Conservation (phyloP, 2,888 invertebrate species). For the Eupithecia inturbata region DNA sequence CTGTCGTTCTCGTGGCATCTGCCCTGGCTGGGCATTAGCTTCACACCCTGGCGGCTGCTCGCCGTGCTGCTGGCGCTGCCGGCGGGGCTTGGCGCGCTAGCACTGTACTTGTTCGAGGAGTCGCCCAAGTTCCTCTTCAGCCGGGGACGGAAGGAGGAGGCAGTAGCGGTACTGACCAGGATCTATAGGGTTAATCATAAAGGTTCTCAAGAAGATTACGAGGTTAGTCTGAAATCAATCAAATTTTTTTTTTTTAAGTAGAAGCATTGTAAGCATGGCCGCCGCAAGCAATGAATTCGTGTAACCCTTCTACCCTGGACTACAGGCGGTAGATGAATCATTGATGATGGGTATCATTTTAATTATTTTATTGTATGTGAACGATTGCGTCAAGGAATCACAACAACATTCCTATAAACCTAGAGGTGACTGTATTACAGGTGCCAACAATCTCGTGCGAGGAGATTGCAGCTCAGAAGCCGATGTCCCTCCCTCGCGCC, state of each 20-base stretch:
- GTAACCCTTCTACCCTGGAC: too few relatives aligned
- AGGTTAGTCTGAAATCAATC: constrained; percentile 49
- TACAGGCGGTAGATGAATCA: too few relatives aligned
- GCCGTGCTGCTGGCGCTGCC: constrained; percentile 79
- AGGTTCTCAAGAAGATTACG: constrained; percentile 57
- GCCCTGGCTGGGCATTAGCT: constrained; percentile 78
- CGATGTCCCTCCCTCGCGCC: constrained; percentile 58
- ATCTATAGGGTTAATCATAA: constrained; percentile 69
- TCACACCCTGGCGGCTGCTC: constrained; percentile 90
- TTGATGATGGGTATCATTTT: too few relatives aligned
- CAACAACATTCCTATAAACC: neutral
- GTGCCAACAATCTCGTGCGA: constrained; percentile 60
- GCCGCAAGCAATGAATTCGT: neutral
- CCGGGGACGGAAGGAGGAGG: constrained; percentile 84
- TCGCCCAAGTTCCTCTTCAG: constrained; percentile 90
- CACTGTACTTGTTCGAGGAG: constrained; percentile 87
- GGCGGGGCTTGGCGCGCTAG: constrained; percentile 81
- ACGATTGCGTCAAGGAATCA: too few relatives aligned
- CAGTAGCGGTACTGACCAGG: constrained; percentile 77
- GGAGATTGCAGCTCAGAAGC: constrained; percentile 53
- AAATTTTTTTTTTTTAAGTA: too few relatives aligned
- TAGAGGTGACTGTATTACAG: constrained; percentile 53
- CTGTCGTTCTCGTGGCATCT: constrained; percentile 70
- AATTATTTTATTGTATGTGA: too few relatives aligned
- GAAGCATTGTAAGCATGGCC: neutral